Evolutionary conservation across 2,888 invertebrate species (phyloP), one percentile per base, ranked within the genome.

Genomic region (Dromius quadrimaculatus): DNA sequence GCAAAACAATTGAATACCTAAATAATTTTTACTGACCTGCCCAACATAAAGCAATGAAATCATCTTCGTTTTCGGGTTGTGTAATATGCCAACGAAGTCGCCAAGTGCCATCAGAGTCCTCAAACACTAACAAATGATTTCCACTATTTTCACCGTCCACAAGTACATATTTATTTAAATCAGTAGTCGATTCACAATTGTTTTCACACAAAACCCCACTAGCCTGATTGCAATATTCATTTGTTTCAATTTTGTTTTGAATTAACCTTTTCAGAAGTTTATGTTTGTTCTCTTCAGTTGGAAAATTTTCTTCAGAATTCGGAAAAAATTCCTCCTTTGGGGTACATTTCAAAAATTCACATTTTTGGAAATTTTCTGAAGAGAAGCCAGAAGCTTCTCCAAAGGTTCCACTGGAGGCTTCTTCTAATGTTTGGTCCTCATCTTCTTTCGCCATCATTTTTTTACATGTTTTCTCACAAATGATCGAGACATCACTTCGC

Each of bases 41-140:
- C 77, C 80, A 83, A 78, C 85, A 87, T 74, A 88, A 79, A 57
- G 85, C 86, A 76, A 88, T 82, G 79, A 85, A 87, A 77, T 88
- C 87, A 61, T 83, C 85, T 68, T 85, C 83, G 32, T 77, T 77
- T 43, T 70, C 70, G 36, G 78, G 78, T 65, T 76, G 73, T 9
- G 82, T 81, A 45, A 87, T 77, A 68, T 79, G 81, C 87, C 87
- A 88, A 74, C 83, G 81, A 17, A 82, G 71, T 68, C 78, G 74
- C 81, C 81, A 81, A 43, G 74, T 73, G 73, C 83, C 81, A 62
- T 79, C 73, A 75, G 80, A 81, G 38, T 82, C 83, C 73, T 85
- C 83, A 69, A 83, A 78, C 8, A 81, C 83, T 83, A 85, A 86
- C 72, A 78, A 79, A 71, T 84, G 77, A 73, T 77, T 64, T 15